phyloP scores from a whole-genome alignment of 2,797 vertebrate genomes.

The Aselliscus stoliczkanus region DNA sequence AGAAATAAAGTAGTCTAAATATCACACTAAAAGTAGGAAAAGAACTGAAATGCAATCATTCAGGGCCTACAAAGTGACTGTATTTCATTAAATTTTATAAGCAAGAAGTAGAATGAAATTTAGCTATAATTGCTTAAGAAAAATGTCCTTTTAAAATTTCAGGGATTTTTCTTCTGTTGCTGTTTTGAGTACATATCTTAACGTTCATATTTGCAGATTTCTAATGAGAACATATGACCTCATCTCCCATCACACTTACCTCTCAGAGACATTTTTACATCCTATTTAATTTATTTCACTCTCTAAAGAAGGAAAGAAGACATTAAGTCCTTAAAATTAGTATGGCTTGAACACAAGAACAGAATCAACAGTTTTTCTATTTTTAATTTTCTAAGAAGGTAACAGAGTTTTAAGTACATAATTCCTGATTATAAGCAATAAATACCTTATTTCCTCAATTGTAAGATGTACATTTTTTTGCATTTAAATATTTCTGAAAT shows the following conservation, averaged over 20 bases:
- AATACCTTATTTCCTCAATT: conserved; percentile 4
- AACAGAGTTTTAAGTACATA: background rate
- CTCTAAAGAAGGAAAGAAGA: background rate
- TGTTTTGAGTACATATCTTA: background rate
- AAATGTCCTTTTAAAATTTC: background rate
- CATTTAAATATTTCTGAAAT: conserved; percentile 29
- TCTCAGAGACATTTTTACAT: background rate
- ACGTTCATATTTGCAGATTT: background rate
- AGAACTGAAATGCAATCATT: background rate
- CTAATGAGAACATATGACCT: conserved; percentile 10
- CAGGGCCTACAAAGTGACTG: background rate
- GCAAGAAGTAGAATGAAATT: background rate
- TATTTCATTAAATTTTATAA: background rate
- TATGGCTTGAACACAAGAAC: background rate
- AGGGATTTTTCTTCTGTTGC: background rate
- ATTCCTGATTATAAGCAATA: conserved; percentile 1
- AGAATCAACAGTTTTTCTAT: background rate
- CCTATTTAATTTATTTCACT: no score
- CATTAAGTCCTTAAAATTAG: conserved; percentile 8
- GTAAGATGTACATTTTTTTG: background rate
- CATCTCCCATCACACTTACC: background rate
- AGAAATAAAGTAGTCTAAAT: background rate
- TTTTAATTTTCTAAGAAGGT: conserved; percentile 42
- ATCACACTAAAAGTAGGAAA: background rate
- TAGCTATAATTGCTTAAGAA: background rate